A percentile compares a stretch with the other conserved stretches of the same genome.
Evolutionary conservation across 2,888 invertebrate species (phyloP).

Genomic region (Brachycybe producta): DNA sequence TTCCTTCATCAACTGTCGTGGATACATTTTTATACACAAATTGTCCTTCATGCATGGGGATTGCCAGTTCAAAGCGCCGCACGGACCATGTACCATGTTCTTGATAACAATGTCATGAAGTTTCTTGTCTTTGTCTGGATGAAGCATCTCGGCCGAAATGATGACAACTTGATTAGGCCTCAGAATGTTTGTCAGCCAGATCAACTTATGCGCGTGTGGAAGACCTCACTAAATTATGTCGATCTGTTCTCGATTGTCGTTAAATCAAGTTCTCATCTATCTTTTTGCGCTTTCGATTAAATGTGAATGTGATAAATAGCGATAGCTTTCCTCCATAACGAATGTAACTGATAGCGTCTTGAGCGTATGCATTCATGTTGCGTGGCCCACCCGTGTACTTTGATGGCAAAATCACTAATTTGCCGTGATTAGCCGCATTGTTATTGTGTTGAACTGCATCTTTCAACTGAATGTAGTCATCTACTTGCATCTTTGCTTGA

Average conservation of each 20-base stretch:
- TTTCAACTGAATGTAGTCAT: slow-evolving; percentile 23
- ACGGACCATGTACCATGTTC: no score
- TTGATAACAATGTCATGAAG: slow-evolving; percentile 29
- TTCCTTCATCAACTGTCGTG: no score
- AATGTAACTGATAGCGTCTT: slow-evolving; percentile 26
- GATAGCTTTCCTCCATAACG: slow-evolving; percentile 33
- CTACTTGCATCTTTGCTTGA: slow-evolving; percentile 16
- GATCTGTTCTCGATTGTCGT: slow-evolving; percentile 23
- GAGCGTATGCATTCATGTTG: slow-evolving; percentile 21
- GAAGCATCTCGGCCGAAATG: slow-evolving; percentile 32
- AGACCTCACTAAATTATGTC: slow-evolving; percentile 29
- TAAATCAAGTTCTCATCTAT: slow-evolving; percentile 27
- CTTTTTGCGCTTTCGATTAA: slow-evolving; percentile 26
- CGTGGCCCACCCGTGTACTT: slow-evolving; percentile 21
- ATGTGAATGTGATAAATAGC: slow-evolving; percentile 17
- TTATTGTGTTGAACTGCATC: slow-evolving; percentile 21
- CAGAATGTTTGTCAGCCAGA: slow-evolving; percentile 22
- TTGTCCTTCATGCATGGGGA: no score
- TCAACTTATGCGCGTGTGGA: slow-evolving; percentile 26
- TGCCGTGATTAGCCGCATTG: slow-evolving; percentile 20
- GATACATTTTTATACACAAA: no score
- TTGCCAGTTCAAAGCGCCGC: no score
- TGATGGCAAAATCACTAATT: slow-evolving; percentile 23
- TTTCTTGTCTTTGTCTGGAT: slow-evolving; percentile 24
- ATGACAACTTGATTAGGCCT: slow-evolving; percentile 27